Evolutionary conservation across 1,140 invertebrate species (phyloP), one percentile per base, ranked within the genome.

Genomic region (Eueides isabella): DNA sequence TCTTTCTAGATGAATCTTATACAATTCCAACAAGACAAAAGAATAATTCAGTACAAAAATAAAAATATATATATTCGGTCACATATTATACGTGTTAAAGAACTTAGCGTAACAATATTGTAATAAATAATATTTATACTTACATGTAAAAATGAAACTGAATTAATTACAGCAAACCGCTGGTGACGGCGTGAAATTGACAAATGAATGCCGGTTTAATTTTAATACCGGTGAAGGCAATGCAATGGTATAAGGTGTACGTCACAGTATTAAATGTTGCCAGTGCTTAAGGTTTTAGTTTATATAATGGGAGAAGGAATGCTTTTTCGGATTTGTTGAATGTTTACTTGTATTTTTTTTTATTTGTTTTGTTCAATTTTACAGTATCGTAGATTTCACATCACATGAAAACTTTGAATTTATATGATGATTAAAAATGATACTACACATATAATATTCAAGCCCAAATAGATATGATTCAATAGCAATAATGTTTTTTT

Each of bases 161-260:
- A 23, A 19, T 35, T 29, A 28, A 63, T 35, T 19, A 67, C 41
- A 74, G 64, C 29, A n/a, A 35, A 55, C 55, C 73, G 41, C 44
- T 16, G 16, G 26, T 28, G 38, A 33, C 72, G 72, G 61, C 62
- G 72, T 74, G 72, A 65, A 74, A 69, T 69, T 74, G 72, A 74
- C 72, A 74, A 74, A 73, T 73, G 72, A 74, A 38, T 11, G 33
- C 71, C 71, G 71, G 71, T 55, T 55, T 11, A 26, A 55, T 55
- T 55, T 55, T 55, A 26, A 55, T 55, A 29, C 16, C 28, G 66
- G 48, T 48, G 29, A 68, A 68, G 35, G 11, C 5, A 19, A 31
- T 3, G 31, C 31, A 31, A 44, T 44, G n/a, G 23, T 12, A 1
- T 55, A 55, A 38, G 31, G 31, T 38, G 5, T 38, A 38, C 35